These are phyloP conservation scores for Drosophila ambigua DNA, from an alignment of 1,140 invertebrate genomes.

Conservation along the genomic window DNA sequence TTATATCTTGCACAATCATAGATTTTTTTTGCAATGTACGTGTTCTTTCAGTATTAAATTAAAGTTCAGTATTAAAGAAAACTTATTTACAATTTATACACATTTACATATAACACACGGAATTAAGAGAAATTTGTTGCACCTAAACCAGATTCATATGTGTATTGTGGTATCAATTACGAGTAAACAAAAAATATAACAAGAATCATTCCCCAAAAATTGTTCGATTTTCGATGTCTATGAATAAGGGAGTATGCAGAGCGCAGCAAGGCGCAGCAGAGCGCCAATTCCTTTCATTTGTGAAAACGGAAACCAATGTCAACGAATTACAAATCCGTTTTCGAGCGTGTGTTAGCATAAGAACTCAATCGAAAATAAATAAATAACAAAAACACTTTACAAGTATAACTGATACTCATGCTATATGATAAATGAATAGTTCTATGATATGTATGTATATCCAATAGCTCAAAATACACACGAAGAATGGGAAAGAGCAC, in stretches of 20 bases:
- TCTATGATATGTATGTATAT: conserved; percentile 22
- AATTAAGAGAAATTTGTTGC: conserved; percentile 48
- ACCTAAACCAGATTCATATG: conserved; percentile 49
- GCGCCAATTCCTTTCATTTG: background rate
- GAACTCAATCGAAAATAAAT: conserved; percentile 1
- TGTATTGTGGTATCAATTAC: conserved; percentile 9
- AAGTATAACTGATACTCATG: conserved; percentile 22
- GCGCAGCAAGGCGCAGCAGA: no score
- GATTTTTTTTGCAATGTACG: conserved; percentile 34
- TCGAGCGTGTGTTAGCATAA: conserved; percentile 12
- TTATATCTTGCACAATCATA: conserved; percentile 26
- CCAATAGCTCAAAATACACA: conserved; percentile 28
- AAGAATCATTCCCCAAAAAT: conserved; percentile 10
- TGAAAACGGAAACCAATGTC: background rate
- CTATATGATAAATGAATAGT: conserved; percentile 15
- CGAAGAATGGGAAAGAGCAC: background rate
- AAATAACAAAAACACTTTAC: conserved; percentile 4
- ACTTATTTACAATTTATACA: conserved; percentile 34
- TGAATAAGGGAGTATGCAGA: background rate
- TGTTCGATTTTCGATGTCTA: conserved; percentile 23
- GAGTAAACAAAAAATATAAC: conserved; percentile 10
- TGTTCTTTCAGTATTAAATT: conserved; percentile 21
- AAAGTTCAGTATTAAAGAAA: conserved; percentile 42
- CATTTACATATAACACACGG: conserved; percentile 14
- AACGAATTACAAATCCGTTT: no score